These are phyloP conservation scores for Lipotes vexillifer DNA, from an alignment of 2,113 vertebrate species.

Conservation along the genomic window DNA sequence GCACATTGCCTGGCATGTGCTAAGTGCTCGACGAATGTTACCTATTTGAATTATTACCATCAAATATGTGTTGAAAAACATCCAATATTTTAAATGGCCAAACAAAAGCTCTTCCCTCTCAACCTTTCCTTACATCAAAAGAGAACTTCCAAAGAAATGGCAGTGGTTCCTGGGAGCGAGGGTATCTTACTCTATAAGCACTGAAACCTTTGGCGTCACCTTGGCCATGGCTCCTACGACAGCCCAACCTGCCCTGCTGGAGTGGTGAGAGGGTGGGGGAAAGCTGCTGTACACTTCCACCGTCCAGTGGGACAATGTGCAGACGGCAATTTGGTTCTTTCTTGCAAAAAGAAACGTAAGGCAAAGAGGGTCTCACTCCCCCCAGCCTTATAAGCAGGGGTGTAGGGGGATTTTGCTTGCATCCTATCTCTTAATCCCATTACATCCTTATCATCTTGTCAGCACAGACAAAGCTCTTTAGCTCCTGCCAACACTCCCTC, in stretches of 20 bases:
- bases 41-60: neutral
- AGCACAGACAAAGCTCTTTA: neutral
- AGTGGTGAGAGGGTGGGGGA: fast-evolving
- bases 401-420: neutral
- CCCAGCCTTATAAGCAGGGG: neutral
- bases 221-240: neutral
- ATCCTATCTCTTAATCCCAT: neutral
- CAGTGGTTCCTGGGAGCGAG: neutral
- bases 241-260: neutral
- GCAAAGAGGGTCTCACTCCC: neutral
- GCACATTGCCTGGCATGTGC: neutral
- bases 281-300: fast-evolving
- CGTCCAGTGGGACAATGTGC: fast-evolving
- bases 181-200: neutral
- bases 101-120: neutral
- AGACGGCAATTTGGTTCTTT: neutral
- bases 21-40: neutral
- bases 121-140: neutral
- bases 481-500: neutral
- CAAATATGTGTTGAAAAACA: neutral
- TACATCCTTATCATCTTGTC: neutral
- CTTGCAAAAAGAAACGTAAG: neutral
- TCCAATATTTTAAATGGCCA: neutral
- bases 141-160: neutral
- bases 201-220: neutral